Evolutionary conservation across 2,888 invertebrate species (phyloP).

Genomic region (Calameuta pallipes): DNA sequence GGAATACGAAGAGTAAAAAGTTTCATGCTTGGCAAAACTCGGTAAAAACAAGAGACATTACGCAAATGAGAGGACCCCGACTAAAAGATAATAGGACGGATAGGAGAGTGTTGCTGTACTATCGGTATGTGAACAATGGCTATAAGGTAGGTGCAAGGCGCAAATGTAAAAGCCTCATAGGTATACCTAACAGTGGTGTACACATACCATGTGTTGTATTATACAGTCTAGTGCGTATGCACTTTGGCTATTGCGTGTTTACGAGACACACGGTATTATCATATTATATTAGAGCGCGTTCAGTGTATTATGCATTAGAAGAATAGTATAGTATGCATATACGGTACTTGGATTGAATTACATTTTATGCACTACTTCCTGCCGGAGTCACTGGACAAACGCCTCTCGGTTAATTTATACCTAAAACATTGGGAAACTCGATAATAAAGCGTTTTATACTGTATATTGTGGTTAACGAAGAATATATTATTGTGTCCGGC

Average conservation of each 20-base stretch:
- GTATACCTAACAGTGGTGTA: neutral
- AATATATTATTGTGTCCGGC: neutral
- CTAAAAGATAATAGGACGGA: too few species aligned
- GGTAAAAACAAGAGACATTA: constrained; percentile 30
- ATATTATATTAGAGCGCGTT: constrained; percentile 13
- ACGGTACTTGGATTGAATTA: constrained; percentile 19
- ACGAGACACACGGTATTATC: neutral
- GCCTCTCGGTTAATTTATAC: neutral
- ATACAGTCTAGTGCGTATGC: neutral
- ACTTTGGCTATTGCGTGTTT: constrained; percentile 10
- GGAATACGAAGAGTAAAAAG: constrained; percentile 13
- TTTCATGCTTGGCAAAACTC: constrained; percentile 23
- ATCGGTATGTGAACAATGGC: neutral
- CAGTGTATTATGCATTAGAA: neutral
- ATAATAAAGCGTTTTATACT: neutral
- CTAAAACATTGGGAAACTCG: neutral
- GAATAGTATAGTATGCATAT: constrained; percentile 1
- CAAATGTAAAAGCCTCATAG: neutral
- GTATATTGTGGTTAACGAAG: neutral
- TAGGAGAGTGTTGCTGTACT: neutral
- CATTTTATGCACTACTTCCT: constrained; percentile 24
- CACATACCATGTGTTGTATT: neutral
- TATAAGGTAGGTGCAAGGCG: neutral
- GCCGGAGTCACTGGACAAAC: neutral
- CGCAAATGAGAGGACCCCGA: constrained; percentile 28